Evolutionary conservation across 2,888 invertebrate genomes (phyloP).

Genomic region (Hecatera dysodea): DNA sequence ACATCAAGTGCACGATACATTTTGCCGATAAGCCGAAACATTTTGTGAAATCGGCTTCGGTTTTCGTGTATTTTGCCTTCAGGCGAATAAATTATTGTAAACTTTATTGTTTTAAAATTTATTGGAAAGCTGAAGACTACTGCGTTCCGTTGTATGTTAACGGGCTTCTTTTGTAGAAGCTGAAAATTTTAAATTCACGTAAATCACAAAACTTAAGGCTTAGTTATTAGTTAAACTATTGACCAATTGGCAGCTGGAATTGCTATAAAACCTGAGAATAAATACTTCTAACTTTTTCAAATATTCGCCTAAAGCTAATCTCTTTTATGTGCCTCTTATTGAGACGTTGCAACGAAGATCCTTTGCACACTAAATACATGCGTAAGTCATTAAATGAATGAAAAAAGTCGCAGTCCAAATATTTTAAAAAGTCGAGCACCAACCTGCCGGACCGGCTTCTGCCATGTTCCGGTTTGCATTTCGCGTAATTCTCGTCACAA

Average conservation of each 20-base stretch:
- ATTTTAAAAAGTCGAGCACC: constrained; percentile 67
- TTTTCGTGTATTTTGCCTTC: constrained; percentile 61
- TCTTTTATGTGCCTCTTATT: constrained; percentile 28
- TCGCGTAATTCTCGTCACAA: constrained; percentile 73
- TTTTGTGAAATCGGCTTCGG: constrained; percentile 56
- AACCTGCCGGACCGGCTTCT: constrained; percentile 65
- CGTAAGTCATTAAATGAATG: constrained; percentile 70
- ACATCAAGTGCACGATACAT: constrained; percentile 55
- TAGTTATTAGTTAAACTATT: not conserved
- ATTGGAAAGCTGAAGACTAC: constrained; percentile 35
- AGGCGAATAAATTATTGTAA: constrained; percentile 62
- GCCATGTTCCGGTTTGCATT: constrained; percentile 72
- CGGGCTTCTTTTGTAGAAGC: not conserved
- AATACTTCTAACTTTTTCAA: not conserved
- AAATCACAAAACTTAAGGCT: not conserved
- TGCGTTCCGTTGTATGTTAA: constrained; percentile 12
- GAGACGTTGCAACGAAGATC: constrained; percentile 44
- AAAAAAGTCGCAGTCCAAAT: constrained; percentile 65
- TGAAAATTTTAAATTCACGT: not conserved
- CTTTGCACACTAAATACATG: constrained; percentile 61
- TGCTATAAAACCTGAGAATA: not conserved
- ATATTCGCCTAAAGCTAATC: not conserved
- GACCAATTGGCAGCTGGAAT: not conserved
- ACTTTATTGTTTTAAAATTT: constrained; percentile 63
- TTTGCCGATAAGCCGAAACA: constrained; percentile 60